Conservation (phyloP, 1,140 invertebrate genomes). For the Charaxes varanes region DNA sequence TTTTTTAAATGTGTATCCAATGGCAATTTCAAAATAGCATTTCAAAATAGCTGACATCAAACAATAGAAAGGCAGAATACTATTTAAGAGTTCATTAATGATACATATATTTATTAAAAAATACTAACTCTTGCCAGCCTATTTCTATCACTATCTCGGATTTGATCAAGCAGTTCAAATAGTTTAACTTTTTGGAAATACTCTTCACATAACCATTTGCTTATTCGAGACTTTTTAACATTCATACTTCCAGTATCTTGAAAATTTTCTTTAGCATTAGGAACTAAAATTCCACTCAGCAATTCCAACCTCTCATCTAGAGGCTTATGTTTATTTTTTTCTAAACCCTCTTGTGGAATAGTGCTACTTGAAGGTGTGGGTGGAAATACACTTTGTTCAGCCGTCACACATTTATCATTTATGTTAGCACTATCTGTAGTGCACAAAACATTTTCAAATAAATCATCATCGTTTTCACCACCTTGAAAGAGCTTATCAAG, state of each 20-base stretch:
- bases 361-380: neutral
- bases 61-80: too few relatives aligned
- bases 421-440: conserved; percentile 24
- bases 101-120: neutral
- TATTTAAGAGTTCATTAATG: too few relatives aligned
- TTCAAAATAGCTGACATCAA: too few relatives aligned
- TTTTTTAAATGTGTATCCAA: too few relatives aligned
- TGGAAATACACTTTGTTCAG: too few relatives aligned
- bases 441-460: conserved; percentile 51
- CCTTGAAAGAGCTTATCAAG: conserved; percentile 56
- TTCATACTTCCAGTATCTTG: conserved; percentile 23
- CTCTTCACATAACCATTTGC: conserved; percentile 67
- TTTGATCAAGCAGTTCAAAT: conserved; percentile 53
- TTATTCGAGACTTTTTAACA: conserved; percentile 26
- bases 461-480: conserved; percentile 55
- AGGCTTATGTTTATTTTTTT: conserved; percentile 33
- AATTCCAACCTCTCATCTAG: conserved; percentile 49
- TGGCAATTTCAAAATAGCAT: too few relatives aligned
- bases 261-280: conserved; percentile 20
- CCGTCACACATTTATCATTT: conserved; percentile 20
- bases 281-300: conserved; percentile 38
- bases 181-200: conserved; percentile 60
- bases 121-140: conserved; percentile 43
- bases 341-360: neutral
- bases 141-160: conserved; percentile 56